Evolutionary conservation across 2,113 vertebrate genomes (phyloP).

Genomic region (Stercorarius parasiticus): DNA sequence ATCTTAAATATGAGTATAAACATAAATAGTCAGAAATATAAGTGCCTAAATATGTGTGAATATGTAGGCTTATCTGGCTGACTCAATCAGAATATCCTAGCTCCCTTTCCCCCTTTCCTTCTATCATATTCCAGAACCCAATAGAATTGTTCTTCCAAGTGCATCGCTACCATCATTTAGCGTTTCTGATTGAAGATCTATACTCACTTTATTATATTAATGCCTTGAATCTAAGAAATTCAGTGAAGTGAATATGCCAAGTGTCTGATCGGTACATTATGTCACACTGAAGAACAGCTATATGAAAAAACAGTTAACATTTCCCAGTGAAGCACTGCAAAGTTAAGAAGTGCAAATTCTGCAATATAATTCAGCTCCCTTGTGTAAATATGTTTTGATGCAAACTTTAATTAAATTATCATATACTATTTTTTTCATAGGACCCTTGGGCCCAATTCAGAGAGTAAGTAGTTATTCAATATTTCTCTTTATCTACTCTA

Average conservation of each 20-base stretch:
- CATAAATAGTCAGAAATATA: background rate
- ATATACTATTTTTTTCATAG: constrained; percentile 50
- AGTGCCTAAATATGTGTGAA: background rate
- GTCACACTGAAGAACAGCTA: background rate
- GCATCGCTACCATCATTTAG: background rate
- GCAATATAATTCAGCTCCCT: background rate
- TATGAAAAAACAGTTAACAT: background rate
- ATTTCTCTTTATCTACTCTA: constrained; percentile 44
- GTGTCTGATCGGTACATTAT: background rate
- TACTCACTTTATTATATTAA: background rate
- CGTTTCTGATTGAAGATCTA: background rate
- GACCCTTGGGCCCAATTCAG: constrained; percentile 25
- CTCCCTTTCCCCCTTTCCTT: background rate
- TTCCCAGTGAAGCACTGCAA: background rate
- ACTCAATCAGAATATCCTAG: background rate
- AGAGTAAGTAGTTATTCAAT: constrained; percentile 19
- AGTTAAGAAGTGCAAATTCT: constrained; percentile 6
- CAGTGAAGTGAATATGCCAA: background rate
- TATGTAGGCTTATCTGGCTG: background rate
- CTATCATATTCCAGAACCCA: background rate
- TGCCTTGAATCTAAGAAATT: background rate
- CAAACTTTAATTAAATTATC: constrained; percentile 59
- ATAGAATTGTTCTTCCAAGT: background rate
- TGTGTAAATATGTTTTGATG: constrained; percentile 40
- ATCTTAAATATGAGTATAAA: background rate